Conservation (phyloP, 1,140 invertebrate species). For the Mesaphorura yosii region DNA sequence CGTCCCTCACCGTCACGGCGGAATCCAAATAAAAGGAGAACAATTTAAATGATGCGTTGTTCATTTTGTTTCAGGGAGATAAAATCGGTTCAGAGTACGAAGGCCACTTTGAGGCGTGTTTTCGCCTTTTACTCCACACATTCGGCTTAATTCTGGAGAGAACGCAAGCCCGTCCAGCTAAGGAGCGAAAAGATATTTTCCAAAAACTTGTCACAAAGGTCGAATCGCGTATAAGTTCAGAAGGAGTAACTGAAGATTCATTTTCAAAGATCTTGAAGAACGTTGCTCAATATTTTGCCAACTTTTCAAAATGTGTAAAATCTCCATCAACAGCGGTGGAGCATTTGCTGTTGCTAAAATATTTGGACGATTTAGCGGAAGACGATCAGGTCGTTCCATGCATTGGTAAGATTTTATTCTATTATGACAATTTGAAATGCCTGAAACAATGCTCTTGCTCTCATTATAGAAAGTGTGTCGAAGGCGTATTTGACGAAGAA, state of each 20-base stretch:
- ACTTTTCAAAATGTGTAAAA: background rate
- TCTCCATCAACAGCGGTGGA: constrained; percentile 16
- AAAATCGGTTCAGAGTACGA: too few species aligned
- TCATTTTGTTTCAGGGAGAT: too few species aligned
- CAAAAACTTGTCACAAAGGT: constrained; percentile 11
- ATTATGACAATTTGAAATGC: background rate
- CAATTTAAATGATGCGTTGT: too few species aligned
- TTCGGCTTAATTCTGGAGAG: too few species aligned
- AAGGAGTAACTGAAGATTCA: background rate
- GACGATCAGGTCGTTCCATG: background rate
- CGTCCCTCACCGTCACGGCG: too few species aligned
- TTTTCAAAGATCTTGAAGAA: background rate
- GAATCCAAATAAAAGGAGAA: too few species aligned
- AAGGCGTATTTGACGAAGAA: constrained; percentile 15
- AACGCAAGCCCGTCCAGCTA: too few species aligned
- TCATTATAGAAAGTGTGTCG: constrained; percentile 7
- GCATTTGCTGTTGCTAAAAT: constrained; percentile 22
- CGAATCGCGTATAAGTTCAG: constrained; percentile 6
- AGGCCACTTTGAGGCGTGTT: constrained; percentile 16
- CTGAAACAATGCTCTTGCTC: background rate
- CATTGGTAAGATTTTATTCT: constrained; percentile 11
- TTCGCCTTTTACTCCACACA: too few species aligned
- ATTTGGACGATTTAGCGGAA: constrained; percentile 12
- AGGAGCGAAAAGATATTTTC: background rate
- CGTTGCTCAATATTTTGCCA: background rate